Conservation (phyloP, 2,797 vertebrate species). For the Spheniscus humboldti region DNA sequence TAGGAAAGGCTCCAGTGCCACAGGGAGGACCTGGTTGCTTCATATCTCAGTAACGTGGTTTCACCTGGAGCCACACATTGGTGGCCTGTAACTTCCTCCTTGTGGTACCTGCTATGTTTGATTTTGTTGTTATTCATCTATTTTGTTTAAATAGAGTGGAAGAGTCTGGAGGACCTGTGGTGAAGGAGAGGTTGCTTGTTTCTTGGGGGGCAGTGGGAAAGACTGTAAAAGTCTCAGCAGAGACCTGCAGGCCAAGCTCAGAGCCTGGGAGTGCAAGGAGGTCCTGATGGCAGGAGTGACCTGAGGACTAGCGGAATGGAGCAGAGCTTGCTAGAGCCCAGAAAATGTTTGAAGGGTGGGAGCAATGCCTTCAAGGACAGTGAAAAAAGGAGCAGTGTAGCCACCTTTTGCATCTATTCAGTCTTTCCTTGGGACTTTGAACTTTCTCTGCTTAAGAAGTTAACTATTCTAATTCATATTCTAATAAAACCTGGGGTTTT, state of each 20-base stretch:
- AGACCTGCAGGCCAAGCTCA: not conserved
- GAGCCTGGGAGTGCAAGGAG: not conserved
- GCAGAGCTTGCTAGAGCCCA: not conserved
- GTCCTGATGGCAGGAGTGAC: not conserved
- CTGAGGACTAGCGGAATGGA: not conserved
- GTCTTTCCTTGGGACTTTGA: not conserved
- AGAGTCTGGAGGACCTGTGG: not conserved
- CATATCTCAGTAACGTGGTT: rapidly evolving
- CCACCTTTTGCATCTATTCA: not conserved
- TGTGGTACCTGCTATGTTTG: not conserved
- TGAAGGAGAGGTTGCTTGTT: not conserved
- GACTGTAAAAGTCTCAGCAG: not conserved
- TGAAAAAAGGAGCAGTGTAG: not conserved
- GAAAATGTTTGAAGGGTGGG: not conserved
- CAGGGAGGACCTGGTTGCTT: not conserved
- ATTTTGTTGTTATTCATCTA: not conserved
- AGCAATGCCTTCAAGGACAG: not conserved
- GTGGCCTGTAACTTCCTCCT: not conserved
- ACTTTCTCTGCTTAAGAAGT: not conserved
- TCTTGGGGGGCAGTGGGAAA: not conserved
- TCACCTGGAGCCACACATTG: rapidly evolving
- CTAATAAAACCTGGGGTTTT: not conserved
- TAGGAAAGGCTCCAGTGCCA: not conserved
- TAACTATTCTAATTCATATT: not conserved
- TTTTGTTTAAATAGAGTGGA: not conserved